Conservation (phyloP, 2,797 vertebrate genomes). For the Smutsia temminckii region DNA sequence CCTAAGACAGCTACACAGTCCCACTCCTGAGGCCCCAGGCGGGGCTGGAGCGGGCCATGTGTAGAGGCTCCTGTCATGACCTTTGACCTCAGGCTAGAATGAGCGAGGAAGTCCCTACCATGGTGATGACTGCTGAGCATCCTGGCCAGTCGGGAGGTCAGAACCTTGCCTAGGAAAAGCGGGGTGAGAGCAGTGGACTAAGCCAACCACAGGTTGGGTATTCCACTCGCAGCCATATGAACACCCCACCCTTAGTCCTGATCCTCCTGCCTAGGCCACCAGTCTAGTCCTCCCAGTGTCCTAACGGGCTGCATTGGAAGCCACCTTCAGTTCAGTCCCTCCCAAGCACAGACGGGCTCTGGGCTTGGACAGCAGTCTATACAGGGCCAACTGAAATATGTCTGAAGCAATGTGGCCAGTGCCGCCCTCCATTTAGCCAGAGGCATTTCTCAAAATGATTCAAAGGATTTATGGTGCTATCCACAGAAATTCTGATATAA, state of each 20-base stretch:
- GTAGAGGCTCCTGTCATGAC: background rate
- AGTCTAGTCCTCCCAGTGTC: background rate
- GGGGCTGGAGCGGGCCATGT: background rate
- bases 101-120: too few species aligned
- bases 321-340: background rate
- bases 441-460: background rate
- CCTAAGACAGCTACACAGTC: background rate
- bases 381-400: too few species aligned
- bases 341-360: background rate
- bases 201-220: accelerated
- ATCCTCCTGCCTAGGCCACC: too few species aligned
- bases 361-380: background rate
- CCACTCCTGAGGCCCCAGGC: background rate
- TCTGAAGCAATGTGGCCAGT: background rate
- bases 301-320: too few species aligned
- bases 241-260: too few species aligned
- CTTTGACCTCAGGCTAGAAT: background rate
- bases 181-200: accelerated
- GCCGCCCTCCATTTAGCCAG: background rate
- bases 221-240: background rate
- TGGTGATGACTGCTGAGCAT: background rate
- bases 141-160: background rate
- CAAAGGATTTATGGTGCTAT: accelerated
- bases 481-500: too few species aligned
- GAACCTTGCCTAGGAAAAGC: background rate